These are phyloP conservation scores for Tragelaphus oryx DNA, from an alignment of 2,797 vertebrate genomes.

Conservation along the genomic window DNA sequence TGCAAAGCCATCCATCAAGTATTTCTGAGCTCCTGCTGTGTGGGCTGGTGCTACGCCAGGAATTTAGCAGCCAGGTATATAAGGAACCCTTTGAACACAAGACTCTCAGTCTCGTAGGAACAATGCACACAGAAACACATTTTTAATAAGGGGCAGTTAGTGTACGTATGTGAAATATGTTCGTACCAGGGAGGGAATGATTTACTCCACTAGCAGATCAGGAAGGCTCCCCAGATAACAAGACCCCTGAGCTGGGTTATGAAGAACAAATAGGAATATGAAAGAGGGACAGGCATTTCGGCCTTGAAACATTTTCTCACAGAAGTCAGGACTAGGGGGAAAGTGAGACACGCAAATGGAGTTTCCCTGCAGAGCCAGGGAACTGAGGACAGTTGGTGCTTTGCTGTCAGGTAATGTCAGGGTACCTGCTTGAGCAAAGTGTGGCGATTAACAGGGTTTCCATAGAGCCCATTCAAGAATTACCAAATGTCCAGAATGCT, in stretches of 20 bases:
- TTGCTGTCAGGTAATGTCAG: neutral
- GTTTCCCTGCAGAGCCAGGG: neutral
- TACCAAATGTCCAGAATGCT: neutral
- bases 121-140: neutral
- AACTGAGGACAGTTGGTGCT: no score
- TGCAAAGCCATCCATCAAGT: rapidly evolving
- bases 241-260: neutral
- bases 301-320: neutral
- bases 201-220: neutral
- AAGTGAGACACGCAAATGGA: neutral
- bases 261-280: neutral
- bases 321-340: neutral
- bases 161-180: neutral
- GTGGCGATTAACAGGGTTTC: neutral
- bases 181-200: neutral
- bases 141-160: no score
- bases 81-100: neutral
- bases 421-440: neutral
- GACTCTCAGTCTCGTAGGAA: neutral
- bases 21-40: neutral
- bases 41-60: neutral
- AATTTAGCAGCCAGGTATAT: neutral
- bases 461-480: neutral
- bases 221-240: neutral
- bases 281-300: neutral